Evolutionary conservation across 2,888 invertebrate species (phyloP), one percentile per base, ranked within the genome.

Genomic region (Disparrhopalites patrizii): DNA sequence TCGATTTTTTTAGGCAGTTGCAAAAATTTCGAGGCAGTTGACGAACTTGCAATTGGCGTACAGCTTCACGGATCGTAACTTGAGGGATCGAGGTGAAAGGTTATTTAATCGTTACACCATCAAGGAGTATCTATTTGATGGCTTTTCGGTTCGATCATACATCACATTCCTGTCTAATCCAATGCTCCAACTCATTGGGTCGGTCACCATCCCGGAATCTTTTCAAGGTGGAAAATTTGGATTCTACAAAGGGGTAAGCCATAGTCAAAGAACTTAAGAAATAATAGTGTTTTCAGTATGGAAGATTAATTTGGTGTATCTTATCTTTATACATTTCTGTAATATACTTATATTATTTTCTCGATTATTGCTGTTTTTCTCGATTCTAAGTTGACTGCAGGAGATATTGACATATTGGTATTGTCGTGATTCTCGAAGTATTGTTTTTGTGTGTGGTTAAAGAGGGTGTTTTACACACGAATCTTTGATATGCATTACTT

Each of bases 141-240:
- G 75, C 3, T 73, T 71, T 61, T 68, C 72, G 8, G 73, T 75
- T 20, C 69, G 71, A 15, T 67, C 70, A 15, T 74, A 75, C 61
- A 65, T 75, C 36, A 66, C 67, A 51, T 73, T 74, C 61, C 58
- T 74, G 30, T 68, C 65, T 27, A 74, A 70, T 65, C 70, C 70
- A 10, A 69, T 71, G 20, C 66, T 73, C 5, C 63, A 70, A 15
- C 62, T 75, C 28, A 66, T 73, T 23, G 73, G 75, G 25, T 56
- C 67, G 15, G 69, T 71, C 15, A 68, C 57, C 63, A 71, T 75
- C 27, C 75, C 75, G 1, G 61, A 56, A 33, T 67, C 70, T 13
- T 72, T 75, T 30, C 67, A 50, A n/a, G 72, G 71, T 5, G 71
- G 72, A n/a, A 68, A 67, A 63, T 75, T 75, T 58, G 75, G 75